Conservation (phyloP, 2,888 invertebrate genomes). For the Drosophila austrosaltans region DNA sequence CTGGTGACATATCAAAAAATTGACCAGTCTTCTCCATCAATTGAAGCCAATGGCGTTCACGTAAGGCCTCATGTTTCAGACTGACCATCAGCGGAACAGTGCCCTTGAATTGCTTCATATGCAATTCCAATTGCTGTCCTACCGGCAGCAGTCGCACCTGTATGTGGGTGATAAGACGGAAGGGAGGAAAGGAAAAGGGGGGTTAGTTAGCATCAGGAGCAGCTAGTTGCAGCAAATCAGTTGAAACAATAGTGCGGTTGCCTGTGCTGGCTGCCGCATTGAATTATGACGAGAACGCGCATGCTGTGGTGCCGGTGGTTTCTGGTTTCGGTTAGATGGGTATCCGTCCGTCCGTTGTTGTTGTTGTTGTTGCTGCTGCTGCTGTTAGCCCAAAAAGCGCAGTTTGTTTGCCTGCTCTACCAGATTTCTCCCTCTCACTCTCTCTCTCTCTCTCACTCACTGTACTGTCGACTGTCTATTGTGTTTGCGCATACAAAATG, state of each 20-base stretch:
- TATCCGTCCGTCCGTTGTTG: neutral
- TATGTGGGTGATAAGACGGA: conserved; percentile 1
- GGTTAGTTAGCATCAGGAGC: conserved; percentile 62
- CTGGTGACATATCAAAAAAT: conserved; percentile 93
- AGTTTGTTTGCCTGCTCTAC: conserved; percentile 60
- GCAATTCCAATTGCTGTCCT: conserved; percentile 89
- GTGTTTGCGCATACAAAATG: conserved; percentile 69
- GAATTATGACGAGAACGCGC: conserved; percentile 68
- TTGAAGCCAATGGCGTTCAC: conserved; percentile 95
- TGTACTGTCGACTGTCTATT: conserved; percentile 29
- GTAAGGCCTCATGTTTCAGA: conserved; percentile 94
- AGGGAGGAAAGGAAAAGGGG: too few relatives aligned
- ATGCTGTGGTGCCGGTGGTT: conserved; percentile 54
- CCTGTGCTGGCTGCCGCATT: conserved; percentile 55
- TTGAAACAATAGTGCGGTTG: conserved; percentile 77
- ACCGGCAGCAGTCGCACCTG: conserved; percentile 85
- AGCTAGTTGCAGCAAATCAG: conserved; percentile 62
- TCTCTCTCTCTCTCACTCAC: neutral
- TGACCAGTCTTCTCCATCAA: conserved; percentile 93
- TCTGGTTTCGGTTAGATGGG: conserved; percentile 49
- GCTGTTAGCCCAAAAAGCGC: conserved; percentile 61
- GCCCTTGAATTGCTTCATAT: conserved; percentile 94
- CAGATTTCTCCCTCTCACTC: neutral
- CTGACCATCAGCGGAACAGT: conserved; percentile 95
- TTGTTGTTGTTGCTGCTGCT: too few relatives aligned